phyloP scores from a whole-genome alignment of 1,140 invertebrate genomes.

The Drosophila orena region DNA sequence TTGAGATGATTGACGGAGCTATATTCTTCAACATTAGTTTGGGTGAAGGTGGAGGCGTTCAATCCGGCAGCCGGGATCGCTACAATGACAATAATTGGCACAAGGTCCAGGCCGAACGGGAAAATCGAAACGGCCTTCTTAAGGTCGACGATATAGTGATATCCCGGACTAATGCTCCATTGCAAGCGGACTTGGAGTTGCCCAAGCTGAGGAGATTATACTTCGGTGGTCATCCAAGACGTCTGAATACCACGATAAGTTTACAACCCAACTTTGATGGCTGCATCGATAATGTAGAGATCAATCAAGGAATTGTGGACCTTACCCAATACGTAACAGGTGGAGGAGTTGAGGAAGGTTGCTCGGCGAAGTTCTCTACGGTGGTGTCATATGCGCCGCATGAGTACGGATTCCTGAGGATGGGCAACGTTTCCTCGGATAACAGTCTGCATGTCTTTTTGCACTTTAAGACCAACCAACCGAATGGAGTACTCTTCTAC shows the following conservation, averaged over 20 bases:
- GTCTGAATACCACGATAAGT: constrained; percentile 88
- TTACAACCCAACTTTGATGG: constrained; percentile 94
- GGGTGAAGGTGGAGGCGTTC: constrained; percentile 86
- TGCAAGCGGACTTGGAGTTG: constrained; percentile 85
- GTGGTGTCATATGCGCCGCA: constrained; percentile 84
- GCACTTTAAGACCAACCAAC: constrained; percentile 93
- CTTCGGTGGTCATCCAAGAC: constrained; percentile 93
- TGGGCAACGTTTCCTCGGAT: constrained; percentile 86
- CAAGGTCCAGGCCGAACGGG: constrained; percentile 89
- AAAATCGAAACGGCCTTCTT: constrained; percentile 88
- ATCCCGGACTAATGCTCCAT: constrained; percentile 76
- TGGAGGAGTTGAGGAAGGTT: constrained; percentile 93
- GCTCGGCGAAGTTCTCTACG: constrained; percentile 88
- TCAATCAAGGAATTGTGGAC: constrained; percentile 91
- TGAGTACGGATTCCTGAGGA: constrained; percentile 88
- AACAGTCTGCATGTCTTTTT: constrained; percentile 91
- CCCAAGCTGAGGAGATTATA: constrained; percentile 90
- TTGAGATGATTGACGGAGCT: constrained; percentile 92
- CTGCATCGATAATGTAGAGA: constrained; percentile 94
- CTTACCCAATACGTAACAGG: constrained; percentile 91
- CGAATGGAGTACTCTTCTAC: constrained; percentile 92
- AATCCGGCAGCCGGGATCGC: constrained; percentile 86
- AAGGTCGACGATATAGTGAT: constrained; percentile 88
- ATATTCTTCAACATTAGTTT: constrained; percentile 91
- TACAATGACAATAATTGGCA: constrained; percentile 96